Conservation (phyloP, 2,113 vertebrate genomes). For the Oostethus manadensis region DNA sequence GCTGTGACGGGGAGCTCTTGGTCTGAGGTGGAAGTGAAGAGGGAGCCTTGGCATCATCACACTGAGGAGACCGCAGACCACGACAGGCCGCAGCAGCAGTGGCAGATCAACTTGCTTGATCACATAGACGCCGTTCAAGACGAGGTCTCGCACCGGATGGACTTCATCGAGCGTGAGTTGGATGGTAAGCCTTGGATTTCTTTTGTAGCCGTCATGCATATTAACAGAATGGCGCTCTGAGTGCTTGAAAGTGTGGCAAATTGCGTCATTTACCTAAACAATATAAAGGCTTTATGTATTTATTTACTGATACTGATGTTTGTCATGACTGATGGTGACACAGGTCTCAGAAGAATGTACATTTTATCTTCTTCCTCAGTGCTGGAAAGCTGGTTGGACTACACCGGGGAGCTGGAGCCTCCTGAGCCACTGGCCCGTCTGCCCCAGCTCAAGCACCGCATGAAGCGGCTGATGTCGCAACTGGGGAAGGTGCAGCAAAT, state of each 20-base stretch:
- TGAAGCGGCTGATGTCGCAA: conserved; percentile 89
- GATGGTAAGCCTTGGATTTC: conserved; percentile 73
- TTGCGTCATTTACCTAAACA: too few species aligned
- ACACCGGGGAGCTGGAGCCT: conserved; percentile 92
- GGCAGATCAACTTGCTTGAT: conserved; percentile 90
- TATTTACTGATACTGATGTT: not conserved
- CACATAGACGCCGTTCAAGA: conserved; percentile 92
- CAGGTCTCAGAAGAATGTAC: not conserved
- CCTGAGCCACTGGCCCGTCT: conserved; percentile 90
- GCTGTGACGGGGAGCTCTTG: conserved; percentile 21
- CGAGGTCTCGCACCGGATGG: conserved; percentile 92
- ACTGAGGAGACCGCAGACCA: conserved; percentile 68
- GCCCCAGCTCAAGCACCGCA: conserved; percentile 92
- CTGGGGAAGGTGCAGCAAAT: conserved; percentile 93
- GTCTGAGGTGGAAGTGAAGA: conserved; percentile 60
- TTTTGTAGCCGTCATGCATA: not conserved
- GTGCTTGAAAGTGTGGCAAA: too few species aligned
- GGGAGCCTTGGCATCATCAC: conserved; percentile 63
- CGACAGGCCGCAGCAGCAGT: conserved; percentile 84
- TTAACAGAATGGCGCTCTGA: not conserved
- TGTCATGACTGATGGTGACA: too few species aligned
- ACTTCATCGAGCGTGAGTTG: conserved; percentile 93
- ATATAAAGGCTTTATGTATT: too few species aligned
- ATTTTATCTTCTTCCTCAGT: conserved; percentile 63
- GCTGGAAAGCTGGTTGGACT: conserved; percentile 96